A percentile compares a stretch with the other conserved stretches of the same genome.
Evolutionary conservation across 2,888 invertebrate species (phyloP).

Genomic region (Augochlorella aurata): DNA sequence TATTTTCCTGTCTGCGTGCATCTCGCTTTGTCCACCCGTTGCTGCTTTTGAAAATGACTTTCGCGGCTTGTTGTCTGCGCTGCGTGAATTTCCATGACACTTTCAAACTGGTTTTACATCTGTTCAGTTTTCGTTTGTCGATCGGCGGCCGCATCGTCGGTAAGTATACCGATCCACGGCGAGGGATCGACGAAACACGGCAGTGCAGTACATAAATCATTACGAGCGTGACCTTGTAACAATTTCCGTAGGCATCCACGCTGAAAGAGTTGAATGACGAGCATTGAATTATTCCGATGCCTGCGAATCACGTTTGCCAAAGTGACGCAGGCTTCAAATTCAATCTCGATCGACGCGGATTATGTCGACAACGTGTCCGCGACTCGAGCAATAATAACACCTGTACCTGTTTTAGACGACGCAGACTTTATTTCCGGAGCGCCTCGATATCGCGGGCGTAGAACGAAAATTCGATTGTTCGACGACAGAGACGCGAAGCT

Average conservation of each 20-base stretch:
- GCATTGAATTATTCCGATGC: not conserved
- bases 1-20: slow-evolving; percentile 17
- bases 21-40: slow-evolving; percentile 3
- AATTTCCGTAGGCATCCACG: not conserved
- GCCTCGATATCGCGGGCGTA: not conserved
- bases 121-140: slow-evolving; percentile 5
- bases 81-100: not conserved
- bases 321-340: not conserved
- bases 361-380: not conserved
- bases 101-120: not conserved
- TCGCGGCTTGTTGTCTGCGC: slow-evolving; percentile 4
- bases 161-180: slow-evolving; percentile 26
- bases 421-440: not conserved
- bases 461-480: not conserved
- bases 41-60: slow-evolving; percentile 10
- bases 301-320: not conserved
- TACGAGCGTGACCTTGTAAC: no score
- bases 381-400: not conserved
- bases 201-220: no score
- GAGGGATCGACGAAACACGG: not conserved
- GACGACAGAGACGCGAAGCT: not conserved
- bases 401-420: not conserved
- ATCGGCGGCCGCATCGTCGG: slow-evolving; percentile 1
- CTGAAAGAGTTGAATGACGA: not conserved
- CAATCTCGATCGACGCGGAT: not conserved